Evolutionary conservation across 2,888 invertebrate species (phyloP), one percentile per base, ranked within the genome.

Genomic region (Acanthosoma haemorrhoidale): DNA sequence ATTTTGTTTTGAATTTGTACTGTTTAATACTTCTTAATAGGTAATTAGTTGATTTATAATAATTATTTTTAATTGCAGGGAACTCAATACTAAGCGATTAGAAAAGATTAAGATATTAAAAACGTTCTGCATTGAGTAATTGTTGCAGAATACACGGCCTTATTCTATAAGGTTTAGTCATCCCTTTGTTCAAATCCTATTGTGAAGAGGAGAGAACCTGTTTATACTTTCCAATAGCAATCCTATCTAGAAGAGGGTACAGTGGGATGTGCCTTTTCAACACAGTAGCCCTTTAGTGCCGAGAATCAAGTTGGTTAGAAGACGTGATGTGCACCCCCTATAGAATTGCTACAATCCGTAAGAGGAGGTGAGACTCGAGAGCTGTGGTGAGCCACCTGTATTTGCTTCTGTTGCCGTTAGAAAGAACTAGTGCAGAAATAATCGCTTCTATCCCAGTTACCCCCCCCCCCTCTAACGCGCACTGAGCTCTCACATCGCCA

Each of bases 181-280:
- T 51, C 51, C 51, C 29, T 25, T 51, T 51, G 51, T 51, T 25
- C 51, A 51, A n/a, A 3, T n/a, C 25, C 51, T 5, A 51, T 51
- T 51, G 51, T 51, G n/a, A 4, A 13, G 0, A 1, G 25, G 25
- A 51, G 51, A 51, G 51, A 51, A 51, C 51, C 51, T 51, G 51
- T 51, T 51, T n/a, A n/a, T n/a, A n/a, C n/a, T n/a, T n/a, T n/a
- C n/a, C n/a, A 51, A 51, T 51, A 25, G 51, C 21, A 51, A 51
- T 25, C 29, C 51, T 51, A 51, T 51, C 51, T 25, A n/a, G n/a
- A n/a, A n/a, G n/a, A n/a, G 1, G 1, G 18, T n/a, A 51, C 51
- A 51, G 29, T 25, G 51, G 51, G 51, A 51, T 25, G 9, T 51
- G 51, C 51, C 25, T 51, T 51, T 51, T 25, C 25, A 51, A n/a